Evolutionary conservation across 2,113 vertebrate genomes (phyloP).

Genomic region (Potamarius usumacintae): DNA sequence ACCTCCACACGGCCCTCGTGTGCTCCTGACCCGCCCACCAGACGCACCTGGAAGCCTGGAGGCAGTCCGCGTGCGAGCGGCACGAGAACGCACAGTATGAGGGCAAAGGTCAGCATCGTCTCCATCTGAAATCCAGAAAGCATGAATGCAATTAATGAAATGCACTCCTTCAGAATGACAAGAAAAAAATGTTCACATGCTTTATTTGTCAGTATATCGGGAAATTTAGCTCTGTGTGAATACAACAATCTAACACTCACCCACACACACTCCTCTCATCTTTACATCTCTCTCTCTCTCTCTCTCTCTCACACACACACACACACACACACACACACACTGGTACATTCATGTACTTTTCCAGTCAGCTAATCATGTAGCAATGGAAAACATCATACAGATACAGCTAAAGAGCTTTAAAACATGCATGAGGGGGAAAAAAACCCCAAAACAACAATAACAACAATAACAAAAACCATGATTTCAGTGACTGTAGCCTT

Average conservation of each 20-base stretch:
- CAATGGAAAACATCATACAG: not conserved
- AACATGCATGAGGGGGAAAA: not conserved
- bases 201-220: not conserved
- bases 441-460: too few relatives aligned
- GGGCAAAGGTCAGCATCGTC: conserved; percentile 26
- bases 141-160: not conserved
- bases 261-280: not conserved
- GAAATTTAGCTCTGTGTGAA: not conserved
- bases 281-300: not conserved
- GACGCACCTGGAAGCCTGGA: conserved; percentile 71
- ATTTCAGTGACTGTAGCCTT: too few relatives aligned
- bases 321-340: too few relatives aligned
- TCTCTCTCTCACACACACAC: not conserved
- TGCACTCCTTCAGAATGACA: not conserved
- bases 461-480: too few relatives aligned
- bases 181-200: not conserved
- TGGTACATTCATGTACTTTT: not conserved
- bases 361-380: not conserved
- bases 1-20: conserved; percentile 92
- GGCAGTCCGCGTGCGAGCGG: conserved; percentile 46
- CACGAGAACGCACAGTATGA: conserved; percentile 45
- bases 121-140: conserved; percentile 15
- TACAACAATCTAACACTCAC: not conserved
- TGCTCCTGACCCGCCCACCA: conserved; percentile 67
- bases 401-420: not conserved